Evolutionary conservation across 2,797 vertebrate genomes (phyloP).

Genomic region (Anguilla pacifica): DNA sequence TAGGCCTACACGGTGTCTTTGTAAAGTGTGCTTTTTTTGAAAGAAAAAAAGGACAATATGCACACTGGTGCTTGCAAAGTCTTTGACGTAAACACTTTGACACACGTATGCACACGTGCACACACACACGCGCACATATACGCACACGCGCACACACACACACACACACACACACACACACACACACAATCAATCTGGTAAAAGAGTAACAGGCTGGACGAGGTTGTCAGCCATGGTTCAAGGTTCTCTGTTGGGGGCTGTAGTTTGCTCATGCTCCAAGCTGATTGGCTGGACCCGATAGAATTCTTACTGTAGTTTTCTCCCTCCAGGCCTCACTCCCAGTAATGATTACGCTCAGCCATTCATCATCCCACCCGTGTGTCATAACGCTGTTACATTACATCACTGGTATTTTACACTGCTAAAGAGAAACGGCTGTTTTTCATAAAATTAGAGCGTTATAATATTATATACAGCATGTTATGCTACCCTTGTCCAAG

Average conservation of each 20-base stretch:
- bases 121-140: not conserved
- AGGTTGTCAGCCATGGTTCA: not conserved
- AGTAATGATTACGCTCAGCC: not conserved
- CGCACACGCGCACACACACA: too few relatives aligned
- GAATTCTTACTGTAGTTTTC: not conserved
- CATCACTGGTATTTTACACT: not conserved
- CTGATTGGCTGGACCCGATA: not conserved
- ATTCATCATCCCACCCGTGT: not conserved
- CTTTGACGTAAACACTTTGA: not conserved
- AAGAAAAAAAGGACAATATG: too few relatives aligned
- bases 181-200: not conserved
- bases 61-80: too few relatives aligned
- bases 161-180: not conserved
- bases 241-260: not conserved
- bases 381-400: not conserved
- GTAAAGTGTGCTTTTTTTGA: not conserved
- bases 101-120: not conserved
- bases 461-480: too few relatives aligned
- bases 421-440: not conserved
- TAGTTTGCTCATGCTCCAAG: not conserved
- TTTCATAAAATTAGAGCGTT: too few relatives aligned
- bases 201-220: not conserved
- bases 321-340: not conserved
- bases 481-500: too few relatives aligned
- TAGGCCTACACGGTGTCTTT: too few relatives aligned